Percentiles rank a stretch among this genome's conserved stretches.
Evolutionary conservation across 2,113 vertebrate genomes (phyloP).

Genomic region (Bucco capensis): DNA sequence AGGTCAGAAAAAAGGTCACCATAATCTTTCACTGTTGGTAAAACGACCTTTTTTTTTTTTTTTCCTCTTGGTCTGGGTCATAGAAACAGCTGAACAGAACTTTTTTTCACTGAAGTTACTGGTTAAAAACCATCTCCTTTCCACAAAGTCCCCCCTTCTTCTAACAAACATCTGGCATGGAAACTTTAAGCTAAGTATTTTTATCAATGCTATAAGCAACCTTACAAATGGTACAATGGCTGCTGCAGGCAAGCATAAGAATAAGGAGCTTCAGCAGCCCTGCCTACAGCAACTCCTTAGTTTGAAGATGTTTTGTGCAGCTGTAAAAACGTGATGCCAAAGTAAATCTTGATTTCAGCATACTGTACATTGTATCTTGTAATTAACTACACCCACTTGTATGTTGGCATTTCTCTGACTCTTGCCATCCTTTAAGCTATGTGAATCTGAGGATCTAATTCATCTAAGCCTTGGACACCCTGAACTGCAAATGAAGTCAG

Average conservation of each 20-base stretch:
- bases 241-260: not conserved
- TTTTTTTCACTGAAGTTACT: not conserved
- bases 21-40: conserved; percentile 16
- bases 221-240: not conserved
- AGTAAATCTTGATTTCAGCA: not conserved
- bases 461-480: conserved; percentile 19
- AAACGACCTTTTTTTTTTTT: not conserved
- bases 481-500: conserved; percentile 44
- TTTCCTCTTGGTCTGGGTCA: conserved; percentile 9
- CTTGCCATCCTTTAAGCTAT: conserved; percentile 30
- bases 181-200: not conserved
- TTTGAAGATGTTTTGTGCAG: conserved; percentile 8
- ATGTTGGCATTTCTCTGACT: conserved; percentile 27
- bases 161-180: not conserved
- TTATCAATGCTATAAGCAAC: not conserved
- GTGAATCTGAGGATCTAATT: conserved; percentile 15
- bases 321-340: not conserved
- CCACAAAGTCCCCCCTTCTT: not conserved
- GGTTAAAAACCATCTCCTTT: conserved; percentile 13
- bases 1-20: conserved; percentile 36
- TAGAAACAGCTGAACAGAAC: not conserved
- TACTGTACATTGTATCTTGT: not conserved
- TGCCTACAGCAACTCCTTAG: not conserved
- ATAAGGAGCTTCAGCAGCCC: not conserved
- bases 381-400: conserved; percentile 47